phyloP scores from a whole-genome alignment of 2,113 vertebrate species.

The Cyanoramphus novaezelandiae region DNA sequence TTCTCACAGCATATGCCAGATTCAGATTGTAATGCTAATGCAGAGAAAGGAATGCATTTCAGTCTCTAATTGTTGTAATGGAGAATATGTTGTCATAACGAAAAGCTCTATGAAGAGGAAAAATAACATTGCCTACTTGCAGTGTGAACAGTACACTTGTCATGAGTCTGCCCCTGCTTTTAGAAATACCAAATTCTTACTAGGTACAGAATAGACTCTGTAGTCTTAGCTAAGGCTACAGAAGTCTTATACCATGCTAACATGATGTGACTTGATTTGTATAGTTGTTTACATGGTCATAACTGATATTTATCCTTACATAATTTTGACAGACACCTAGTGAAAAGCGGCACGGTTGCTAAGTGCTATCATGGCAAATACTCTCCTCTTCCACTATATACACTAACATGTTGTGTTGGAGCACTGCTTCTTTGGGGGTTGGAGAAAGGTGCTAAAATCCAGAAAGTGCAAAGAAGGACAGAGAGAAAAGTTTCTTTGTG shows the following conservation, averaged over 20 bases:
- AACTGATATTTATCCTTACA: not conserved
- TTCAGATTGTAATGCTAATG: not conserved
- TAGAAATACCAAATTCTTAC: not conserved
- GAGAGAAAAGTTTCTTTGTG: not conserved
- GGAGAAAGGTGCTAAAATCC: not conserved
- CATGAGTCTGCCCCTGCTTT: not conserved
- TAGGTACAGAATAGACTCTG: not conserved
- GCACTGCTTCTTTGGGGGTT: not conserved
- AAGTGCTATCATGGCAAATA: not conserved
- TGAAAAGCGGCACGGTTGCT: not conserved
- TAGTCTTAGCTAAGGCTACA: not conserved
- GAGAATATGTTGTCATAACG: not conserved
- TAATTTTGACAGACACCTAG: not conserved
- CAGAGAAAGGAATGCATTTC: not conserved
- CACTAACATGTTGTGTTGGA: not conserved
- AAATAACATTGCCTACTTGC: not conserved
- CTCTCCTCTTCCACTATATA: not conserved
- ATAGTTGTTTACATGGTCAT: not conserved
- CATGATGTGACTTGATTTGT: not conserved
- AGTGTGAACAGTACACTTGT: not conserved
- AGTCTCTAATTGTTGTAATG: not conserved
- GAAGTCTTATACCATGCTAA: not conserved
- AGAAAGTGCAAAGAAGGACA: not conserved
- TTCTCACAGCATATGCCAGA: not conserved
- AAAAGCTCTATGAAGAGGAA: not conserved